A percentile compares a stretch with the other conserved stretches of the same genome.
Evolutionary conservation across 2,888 invertebrate genomes (phyloP).

Genomic region (Latheticus oryzae): DNA sequence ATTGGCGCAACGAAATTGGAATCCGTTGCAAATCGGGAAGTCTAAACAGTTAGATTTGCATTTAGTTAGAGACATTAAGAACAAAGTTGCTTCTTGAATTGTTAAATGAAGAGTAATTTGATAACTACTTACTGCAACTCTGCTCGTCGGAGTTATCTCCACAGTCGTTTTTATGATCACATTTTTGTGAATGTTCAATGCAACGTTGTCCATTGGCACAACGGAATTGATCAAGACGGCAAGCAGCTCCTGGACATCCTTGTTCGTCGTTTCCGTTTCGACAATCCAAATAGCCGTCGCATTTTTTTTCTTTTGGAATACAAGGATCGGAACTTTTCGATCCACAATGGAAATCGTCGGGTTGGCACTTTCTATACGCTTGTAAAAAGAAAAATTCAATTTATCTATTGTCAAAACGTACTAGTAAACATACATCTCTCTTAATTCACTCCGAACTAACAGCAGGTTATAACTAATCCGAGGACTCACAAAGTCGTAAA

Average conservation of each 20-base stretch:
- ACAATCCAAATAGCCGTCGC: conserved; percentile 92
- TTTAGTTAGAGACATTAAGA: no score
- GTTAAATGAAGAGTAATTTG: no score
- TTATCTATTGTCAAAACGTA: no score
- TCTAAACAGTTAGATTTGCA: conserved; percentile 69
- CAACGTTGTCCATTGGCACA: conserved; percentile 85
- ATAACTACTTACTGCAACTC: conserved; percentile 87
- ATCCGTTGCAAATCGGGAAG: conserved; percentile 88
- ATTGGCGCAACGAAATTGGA: conserved; percentile 93
- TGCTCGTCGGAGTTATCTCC: conserved; percentile 92
- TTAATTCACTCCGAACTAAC: no score
- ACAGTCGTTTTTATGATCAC: conserved; percentile 92
- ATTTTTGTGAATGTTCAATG: conserved; percentile 80
- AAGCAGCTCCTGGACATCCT: conserved; percentile 77
- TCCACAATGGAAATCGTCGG: conserved; percentile 90
- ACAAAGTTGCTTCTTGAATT: no score
- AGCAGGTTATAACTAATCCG: no score
- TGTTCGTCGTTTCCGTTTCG: conserved; percentile 85
- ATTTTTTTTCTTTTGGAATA: conserved; percentile 88
- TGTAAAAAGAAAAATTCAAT: no score
- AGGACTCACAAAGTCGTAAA: no score
- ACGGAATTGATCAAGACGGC: conserved; percentile 86
- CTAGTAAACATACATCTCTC: no score
- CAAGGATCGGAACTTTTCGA: conserved; percentile 78
- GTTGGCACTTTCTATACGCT: conserved; percentile 90